Evolutionary conservation across 2,113 vertebrate species (phyloP).

Genomic region (Oreotrochilus melanogaster): DNA sequence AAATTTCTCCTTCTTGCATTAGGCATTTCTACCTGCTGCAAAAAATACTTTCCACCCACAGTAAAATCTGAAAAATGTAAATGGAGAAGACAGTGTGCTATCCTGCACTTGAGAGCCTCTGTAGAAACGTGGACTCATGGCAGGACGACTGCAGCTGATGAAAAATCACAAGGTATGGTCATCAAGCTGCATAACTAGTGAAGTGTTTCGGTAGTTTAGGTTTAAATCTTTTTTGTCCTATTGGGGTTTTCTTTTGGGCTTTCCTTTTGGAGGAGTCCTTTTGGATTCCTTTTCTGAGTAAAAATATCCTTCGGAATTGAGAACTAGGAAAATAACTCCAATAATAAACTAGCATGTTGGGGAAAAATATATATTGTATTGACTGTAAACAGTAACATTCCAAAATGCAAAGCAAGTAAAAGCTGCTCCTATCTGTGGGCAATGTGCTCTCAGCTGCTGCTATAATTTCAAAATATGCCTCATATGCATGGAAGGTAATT

Average conservation of each 20-base stretch:
- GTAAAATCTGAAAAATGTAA: not conserved
- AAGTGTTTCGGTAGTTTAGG: not conserved
- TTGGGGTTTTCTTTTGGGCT: not conserved
- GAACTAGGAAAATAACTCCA: not conserved
- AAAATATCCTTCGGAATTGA: not conserved
- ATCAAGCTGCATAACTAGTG: not conserved
- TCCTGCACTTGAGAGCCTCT: not conserved
- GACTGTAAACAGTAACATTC: not conserved
- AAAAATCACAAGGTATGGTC: not conserved
- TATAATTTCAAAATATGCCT: not conserved
- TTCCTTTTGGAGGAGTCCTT: not conserved
- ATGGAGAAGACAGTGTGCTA: not conserved
- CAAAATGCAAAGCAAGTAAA: not conserved
- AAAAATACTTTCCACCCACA: not conserved
- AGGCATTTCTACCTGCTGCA: not conserved
- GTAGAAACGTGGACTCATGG: not conserved
- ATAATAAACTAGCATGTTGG: not conserved
- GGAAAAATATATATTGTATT: not conserved
- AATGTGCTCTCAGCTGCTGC: not conserved
- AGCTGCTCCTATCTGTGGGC: not conserved
- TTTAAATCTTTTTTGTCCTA: not conserved
- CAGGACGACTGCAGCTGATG: not conserved
- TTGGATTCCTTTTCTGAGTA: not conserved
- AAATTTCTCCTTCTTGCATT: not conserved
- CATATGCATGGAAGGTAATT: not conserved